phyloP scores from a whole-genome alignment of 2,797 vertebrate genomes.

The Antrozous pallidus region DNA sequence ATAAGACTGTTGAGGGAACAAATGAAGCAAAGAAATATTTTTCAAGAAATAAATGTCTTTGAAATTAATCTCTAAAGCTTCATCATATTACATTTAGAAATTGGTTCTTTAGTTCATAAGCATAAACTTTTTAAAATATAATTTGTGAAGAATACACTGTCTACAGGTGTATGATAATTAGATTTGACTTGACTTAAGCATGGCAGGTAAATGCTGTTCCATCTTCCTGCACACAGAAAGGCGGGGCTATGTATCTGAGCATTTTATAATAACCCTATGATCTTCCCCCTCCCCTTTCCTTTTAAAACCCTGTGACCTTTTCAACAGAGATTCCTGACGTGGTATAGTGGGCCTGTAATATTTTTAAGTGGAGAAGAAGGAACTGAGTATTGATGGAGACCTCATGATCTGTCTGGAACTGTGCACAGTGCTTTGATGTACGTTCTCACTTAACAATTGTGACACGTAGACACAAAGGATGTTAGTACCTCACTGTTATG shows the following conservation, averaged over 20 bases:
- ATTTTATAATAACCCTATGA: background rate
- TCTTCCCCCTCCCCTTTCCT: background rate
- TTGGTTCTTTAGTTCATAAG: background rate
- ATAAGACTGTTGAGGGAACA: background rate
- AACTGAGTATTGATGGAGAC: background rate
- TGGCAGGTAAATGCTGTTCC: background rate
- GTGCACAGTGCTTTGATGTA: background rate
- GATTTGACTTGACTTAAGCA: background rate
- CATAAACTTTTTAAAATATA: background rate
- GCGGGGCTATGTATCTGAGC: accelerated
- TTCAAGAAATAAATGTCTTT: background rate
- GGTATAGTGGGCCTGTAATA: background rate
- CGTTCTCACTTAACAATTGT: background rate
- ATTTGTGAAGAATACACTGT: background rate
- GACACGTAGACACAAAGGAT: background rate
- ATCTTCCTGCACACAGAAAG: background rate
- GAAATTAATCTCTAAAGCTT: background rate
- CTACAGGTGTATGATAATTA: background rate
- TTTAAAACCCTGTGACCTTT: background rate
- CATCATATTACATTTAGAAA: background rate
- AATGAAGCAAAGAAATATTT: background rate
- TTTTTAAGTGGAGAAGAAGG: background rate
- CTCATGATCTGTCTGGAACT: background rate
- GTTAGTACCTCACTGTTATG: background rate
- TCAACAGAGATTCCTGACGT: background rate